Conservation (phyloP, 1,140 invertebrate genomes). For the Chrysopa pallens region DNA sequence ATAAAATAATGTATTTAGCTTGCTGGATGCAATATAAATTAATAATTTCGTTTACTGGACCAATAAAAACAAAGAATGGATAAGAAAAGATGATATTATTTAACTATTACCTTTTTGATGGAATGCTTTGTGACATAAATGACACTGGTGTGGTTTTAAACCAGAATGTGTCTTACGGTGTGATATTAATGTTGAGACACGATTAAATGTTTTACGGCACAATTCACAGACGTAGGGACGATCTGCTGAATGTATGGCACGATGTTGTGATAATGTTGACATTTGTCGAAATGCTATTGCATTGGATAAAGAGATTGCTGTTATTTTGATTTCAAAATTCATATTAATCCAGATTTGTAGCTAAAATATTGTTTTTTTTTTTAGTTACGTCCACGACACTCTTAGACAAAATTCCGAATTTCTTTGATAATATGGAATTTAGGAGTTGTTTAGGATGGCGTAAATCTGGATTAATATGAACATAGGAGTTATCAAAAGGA, state of each 20-base stretch:
- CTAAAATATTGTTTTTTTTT: too few relatives aligned
- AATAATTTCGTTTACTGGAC: too few relatives aligned
- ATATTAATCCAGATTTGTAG: too few relatives aligned
- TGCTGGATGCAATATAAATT: too few relatives aligned
- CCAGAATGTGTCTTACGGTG: slow-evolving; percentile 56
- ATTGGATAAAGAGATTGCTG: too few relatives aligned
- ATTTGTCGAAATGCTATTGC: slow-evolving; percentile 53
- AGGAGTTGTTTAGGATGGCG: too few relatives aligned
- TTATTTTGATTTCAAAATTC: too few relatives aligned
- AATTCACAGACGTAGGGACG: slow-evolving; percentile 52
- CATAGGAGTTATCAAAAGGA: background rate
- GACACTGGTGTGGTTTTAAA: slow-evolving; percentile 50
- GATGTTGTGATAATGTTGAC: slow-evolving; percentile 52
- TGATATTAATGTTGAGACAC: slow-evolving; percentile 55
- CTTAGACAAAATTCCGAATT: too few relatives aligned
- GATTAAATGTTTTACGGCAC: slow-evolving; percentile 58
- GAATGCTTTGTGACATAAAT: slow-evolving; percentile 54
- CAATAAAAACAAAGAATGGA: background rate
- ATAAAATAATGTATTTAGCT: too few relatives aligned
- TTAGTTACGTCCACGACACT: too few relatives aligned
- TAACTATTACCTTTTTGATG: slow-evolving; percentile 48
- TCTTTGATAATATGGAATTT: too few relatives aligned
- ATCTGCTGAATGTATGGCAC: slow-evolving; percentile 51
- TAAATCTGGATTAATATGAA: too few relatives aligned
- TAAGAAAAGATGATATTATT: background rate